Evolutionary conservation across 92 coral and sea anemone species (phyloP).

Genomic region (Epizoanthus fatuus): DNA sequence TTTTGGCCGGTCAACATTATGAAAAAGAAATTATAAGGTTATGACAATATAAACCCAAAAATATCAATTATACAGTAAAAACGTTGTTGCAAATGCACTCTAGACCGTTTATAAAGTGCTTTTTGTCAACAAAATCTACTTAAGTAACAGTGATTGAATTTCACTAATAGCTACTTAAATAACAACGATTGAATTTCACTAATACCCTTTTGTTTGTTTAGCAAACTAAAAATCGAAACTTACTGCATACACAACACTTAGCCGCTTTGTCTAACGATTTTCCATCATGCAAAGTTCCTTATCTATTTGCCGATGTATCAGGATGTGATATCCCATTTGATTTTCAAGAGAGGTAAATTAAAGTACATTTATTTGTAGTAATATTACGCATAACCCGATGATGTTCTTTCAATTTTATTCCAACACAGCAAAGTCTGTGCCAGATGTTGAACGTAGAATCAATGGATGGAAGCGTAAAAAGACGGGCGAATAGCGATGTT

Average conservation of each 20-base stretch:
- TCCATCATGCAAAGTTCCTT: constrained; percentile 30
- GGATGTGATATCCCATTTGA: constrained; percentile 35
- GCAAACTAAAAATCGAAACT: constrained; percentile 16
- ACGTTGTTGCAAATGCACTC: constrained; percentile 15
- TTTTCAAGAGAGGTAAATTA: constrained; percentile 28
- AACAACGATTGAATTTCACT: constrained; percentile 10
- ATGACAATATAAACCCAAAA: constrained; percentile 16
- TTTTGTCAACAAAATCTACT: not conserved
- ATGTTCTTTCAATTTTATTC: constrained; percentile 36
- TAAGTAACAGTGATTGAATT: too few relatives aligned
- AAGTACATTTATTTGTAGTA: constrained; percentile 10
- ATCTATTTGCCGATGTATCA: constrained; percentile 16
- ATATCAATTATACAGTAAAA: constrained; percentile 23
- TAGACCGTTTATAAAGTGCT: not conserved
- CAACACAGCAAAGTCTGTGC: constrained; percentile 24
- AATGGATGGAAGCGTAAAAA: constrained; percentile 35
- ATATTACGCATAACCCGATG: constrained; percentile 11
- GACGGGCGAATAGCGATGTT: not conserved
- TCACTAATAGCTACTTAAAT: not conserved
- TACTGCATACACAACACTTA: constrained; percentile 27
- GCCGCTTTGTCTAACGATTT: constrained; percentile 28
- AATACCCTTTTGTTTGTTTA: not conserved
- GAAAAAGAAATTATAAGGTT: not conserved
- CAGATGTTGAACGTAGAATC: constrained; percentile 38
- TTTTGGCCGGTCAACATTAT: not conserved